Evolutionary conservation across 2,888 invertebrate species (phyloP), one percentile per base, ranked within the genome.

Genomic region (Lysandra bellargus): DNA sequence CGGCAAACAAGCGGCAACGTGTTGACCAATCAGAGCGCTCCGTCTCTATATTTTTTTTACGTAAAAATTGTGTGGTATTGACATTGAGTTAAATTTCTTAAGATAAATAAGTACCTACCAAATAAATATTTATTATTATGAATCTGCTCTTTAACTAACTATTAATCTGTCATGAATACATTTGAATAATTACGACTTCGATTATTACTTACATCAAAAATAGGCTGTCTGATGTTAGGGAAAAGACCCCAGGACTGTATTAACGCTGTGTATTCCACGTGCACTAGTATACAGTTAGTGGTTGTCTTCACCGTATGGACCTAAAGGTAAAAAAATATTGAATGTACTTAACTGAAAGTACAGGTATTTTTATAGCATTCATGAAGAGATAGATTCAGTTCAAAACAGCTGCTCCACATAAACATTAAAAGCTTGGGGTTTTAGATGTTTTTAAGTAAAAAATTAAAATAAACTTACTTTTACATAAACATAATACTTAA

Each of bases 271-370:
- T 92, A 95, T 84, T 95, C 92, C 83, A 95, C 87, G 82, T 91
- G 91, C 77, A 95, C 88, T 81, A 95, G 87, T 85, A 94, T 90
- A 86, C 95, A 95, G 86, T 95, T 95, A 82, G 95, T 95, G 81
- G 91, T 87, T 81, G 95, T 95, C 87, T 92, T 81, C 40, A 94
- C 91, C 40, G 95, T 95, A 84, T 93, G 90, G 79, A 93, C 92
- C 94, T 94, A 3, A 23, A 23, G 12, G 64, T 2, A 64, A 64
- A 9, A 64, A 57, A 57, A 44, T 12, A 49, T 49, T 12, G 9
- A 17, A 57, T 57, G 17, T 57, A 37, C 37, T 37, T 37, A 17
- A 57, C 57, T 57, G 57, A 57, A 49, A 49, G 9, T 12, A 49
- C 49, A 49, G 2, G 9, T 12, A 49, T 49, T 49, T 44, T 49